These are phyloP conservation scores for Periophthalmus magnuspinnatus DNA, from an alignment of 2,797 vertebrate species.

Conservation along the genomic window DNA sequence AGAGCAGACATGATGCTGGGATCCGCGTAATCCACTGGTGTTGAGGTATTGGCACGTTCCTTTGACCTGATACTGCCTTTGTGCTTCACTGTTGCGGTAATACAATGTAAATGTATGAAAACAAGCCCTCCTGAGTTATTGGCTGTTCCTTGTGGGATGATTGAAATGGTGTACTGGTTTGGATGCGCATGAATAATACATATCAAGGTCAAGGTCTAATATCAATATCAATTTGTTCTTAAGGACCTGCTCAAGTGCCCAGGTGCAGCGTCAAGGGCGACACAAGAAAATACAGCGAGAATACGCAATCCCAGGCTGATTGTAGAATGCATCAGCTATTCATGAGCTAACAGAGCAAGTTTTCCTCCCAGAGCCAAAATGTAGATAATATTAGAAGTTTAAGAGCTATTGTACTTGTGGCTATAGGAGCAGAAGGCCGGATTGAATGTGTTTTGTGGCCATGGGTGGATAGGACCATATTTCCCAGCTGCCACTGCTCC, in stretches of 20 bases:
- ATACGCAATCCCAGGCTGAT: constrained; percentile 54
- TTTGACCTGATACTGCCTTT: constrained; percentile 30
- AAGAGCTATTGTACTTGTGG: not conserved
- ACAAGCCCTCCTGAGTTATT: not conserved
- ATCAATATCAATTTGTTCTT: constrained; percentile 56
- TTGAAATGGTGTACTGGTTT: constrained; percentile 20
- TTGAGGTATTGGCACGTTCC: constrained; percentile 33
- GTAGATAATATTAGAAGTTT: not conserved
- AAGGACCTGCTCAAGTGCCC: constrained; percentile 35
- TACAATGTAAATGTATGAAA: constrained; percentile 1
- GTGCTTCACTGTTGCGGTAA: not conserved
- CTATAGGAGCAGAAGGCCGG: not conserved
- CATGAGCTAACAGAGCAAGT: constrained; percentile 26
- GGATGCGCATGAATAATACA: constrained; percentile 60
- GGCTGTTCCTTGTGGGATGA: not conserved
- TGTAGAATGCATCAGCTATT: constrained; percentile 21
- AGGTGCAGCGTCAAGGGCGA: constrained; percentile 43
- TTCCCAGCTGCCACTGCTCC: constrained; percentile 5
- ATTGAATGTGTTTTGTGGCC: not conserved
- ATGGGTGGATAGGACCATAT: not conserved
- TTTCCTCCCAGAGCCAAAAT: not conserved
- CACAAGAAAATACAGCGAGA: not conserved
- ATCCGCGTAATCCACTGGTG: constrained; percentile 51
- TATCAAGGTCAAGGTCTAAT: constrained; percentile 52
- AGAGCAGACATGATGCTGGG: constrained; percentile 32